Conservation (phyloP, 2,113 vertebrate genomes). For the Nettapus auritus region DNA sequence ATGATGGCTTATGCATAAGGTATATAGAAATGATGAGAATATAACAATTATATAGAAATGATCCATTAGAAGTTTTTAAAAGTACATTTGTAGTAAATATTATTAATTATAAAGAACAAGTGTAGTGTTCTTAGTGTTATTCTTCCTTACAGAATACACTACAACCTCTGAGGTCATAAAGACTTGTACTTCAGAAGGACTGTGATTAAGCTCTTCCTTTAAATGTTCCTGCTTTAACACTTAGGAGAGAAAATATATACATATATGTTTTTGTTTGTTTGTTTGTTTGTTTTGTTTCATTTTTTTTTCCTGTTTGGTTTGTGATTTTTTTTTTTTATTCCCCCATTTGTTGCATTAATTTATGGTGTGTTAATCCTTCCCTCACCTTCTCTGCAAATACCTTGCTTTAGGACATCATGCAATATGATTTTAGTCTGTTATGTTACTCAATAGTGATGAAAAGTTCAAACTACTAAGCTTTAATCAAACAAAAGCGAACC, state of each 20-base stretch:
- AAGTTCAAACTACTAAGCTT: conserved; percentile 10
- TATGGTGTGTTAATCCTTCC: background rate
- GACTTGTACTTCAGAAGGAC: background rate
- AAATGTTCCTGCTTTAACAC: background rate
- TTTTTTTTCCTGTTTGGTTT: too few relatives aligned
- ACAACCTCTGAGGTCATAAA: background rate
- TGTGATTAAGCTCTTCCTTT: background rate
- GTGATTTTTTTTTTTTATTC: too few relatives aligned
- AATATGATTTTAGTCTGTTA: background rate
- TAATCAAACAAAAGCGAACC: background rate
- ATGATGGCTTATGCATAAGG: rapidly evolving
- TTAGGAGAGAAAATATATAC: background rate
- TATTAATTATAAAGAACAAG: background rate
- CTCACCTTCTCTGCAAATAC: background rate
- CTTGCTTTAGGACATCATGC: background rate
- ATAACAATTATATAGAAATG: rapidly evolving
- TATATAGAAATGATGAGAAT: background rate
- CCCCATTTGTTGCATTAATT: background rate
- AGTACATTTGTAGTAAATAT: background rate
- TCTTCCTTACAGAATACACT: background rate
- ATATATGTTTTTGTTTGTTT: too few relatives aligned
- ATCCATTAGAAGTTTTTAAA: rapidly evolving
- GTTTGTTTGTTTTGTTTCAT: too few relatives aligned
- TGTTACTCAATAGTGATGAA: background rate
- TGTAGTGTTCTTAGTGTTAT: background rate